Conservation (phyloP, 92 coral and sea anemone genomes). For the Phymanthus crucifer region DNA sequence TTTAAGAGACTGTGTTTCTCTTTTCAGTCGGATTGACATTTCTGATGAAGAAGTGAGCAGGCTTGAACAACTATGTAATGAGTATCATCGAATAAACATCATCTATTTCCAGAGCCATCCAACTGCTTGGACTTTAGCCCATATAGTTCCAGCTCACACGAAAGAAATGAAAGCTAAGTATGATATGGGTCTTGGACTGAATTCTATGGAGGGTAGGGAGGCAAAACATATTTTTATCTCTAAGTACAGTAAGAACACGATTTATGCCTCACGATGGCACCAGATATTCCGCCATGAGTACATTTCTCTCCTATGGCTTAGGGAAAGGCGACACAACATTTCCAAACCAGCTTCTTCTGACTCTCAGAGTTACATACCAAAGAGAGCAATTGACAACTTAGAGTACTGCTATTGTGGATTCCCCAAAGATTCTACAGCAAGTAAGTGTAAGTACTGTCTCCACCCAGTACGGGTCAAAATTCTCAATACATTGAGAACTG, state of each 20-base stretch:
- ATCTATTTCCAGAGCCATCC: constrained; percentile 33
- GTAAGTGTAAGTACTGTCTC: constrained; percentile 40
- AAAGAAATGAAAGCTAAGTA: constrained; percentile 44
- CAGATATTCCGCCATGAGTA: constrained; percentile 49
- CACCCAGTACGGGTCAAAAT: constrained; percentile 44
- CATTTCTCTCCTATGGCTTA: constrained; percentile 50
- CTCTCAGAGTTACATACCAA: constrained; percentile 39
- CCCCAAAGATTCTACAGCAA: constrained; percentile 29
- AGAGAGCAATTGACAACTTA: constrained; percentile 27
- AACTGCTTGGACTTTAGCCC: constrained; percentile 45
- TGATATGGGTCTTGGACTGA: constrained; percentile 52
- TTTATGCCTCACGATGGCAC: constrained; percentile 36
- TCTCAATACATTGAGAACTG: constrained; percentile 14
- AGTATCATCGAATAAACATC: constrained; percentile 14
- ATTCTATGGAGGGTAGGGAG: constrained; percentile 63
- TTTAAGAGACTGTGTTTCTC: constrained; percentile 54
- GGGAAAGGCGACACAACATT: constrained; percentile 44
- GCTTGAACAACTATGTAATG: constrained; percentile 31
- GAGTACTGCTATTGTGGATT: constrained; percentile 55
- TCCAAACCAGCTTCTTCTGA: constrained; percentile 23
- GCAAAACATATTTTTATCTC: constrained; percentile 50
- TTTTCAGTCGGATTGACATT: constrained; percentile 30
- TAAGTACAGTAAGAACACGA: constrained; percentile 33
- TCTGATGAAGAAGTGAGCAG: constrained; percentile 24
- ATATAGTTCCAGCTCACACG: constrained; percentile 47